Percentiles rank a stretch among this genome's conserved stretches.
phyloP scores from a whole-genome alignment of 1,140 invertebrate genomes.

The Lepidurus apus region DNA sequence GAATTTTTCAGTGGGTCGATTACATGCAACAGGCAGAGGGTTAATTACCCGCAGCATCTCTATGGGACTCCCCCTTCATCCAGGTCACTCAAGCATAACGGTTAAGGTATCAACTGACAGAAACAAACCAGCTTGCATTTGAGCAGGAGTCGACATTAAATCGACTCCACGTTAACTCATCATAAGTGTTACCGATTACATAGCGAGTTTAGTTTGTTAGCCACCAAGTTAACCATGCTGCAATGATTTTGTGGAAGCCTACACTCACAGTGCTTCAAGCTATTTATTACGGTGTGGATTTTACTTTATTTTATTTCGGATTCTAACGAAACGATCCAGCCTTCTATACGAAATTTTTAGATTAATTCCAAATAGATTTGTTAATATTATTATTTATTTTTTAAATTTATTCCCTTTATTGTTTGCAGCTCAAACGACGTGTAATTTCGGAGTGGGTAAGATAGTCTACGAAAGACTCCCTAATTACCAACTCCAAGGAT shows the following conservation, averaged over 20 bases:
- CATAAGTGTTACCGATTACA: not conserved
- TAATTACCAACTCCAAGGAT: constrained; percentile 79
- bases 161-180: no score
- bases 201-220: not conserved
- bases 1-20: not conserved
- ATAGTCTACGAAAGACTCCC: constrained; percentile 81
- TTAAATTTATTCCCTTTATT: no score
- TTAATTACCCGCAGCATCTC: not conserved
- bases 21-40: not conserved
- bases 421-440: constrained; percentile 73
- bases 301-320: not conserved
- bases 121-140: not conserved
- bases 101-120: not conserved
- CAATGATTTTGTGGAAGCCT: constrained; percentile 33
- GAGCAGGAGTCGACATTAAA: not conserved
- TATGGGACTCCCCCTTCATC: not conserved
- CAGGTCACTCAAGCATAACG: not conserved
- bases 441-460: constrained; percentile 76
- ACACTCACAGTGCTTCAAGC: constrained; percentile 28
- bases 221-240: not conserved
- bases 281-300: constrained; percentile 24
- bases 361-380: no score
- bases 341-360: no score
- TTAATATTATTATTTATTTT: no score
- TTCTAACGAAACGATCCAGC: not conserved